Percentiles rank a stretch among this genome's conserved stretches.
Conservation (phyloP, 1,140 invertebrate genomes). For the Manduca sexta region DNA sequence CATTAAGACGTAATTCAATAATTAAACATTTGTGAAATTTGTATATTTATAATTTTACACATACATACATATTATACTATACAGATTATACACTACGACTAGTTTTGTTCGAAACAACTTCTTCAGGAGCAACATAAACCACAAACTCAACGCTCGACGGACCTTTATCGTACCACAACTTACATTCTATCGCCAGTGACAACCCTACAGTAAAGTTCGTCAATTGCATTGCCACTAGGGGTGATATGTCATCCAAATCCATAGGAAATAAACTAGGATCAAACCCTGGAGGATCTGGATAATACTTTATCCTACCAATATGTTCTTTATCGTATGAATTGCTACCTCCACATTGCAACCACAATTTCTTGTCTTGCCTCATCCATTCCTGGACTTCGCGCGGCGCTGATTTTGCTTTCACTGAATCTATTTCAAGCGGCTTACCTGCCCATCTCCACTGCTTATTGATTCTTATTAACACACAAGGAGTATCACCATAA, state of each 20-base stretch:
- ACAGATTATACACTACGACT: conserved; percentile 9
- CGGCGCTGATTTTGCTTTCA: conserved; percentile 24
- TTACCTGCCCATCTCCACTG: conserved; percentile 39
- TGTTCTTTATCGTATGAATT: conserved; percentile 54
- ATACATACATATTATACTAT: neutral
- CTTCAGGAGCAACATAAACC: conserved; percentile 40
- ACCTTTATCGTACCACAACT: conserved; percentile 45
- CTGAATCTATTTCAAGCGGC: conserved; percentile 27
- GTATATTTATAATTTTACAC: neutral
- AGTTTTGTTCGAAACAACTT: conserved; percentile 5
- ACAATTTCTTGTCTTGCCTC: conserved; percentile 37
- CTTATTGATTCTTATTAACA: conserved; percentile 55
- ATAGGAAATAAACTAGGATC: conserved; percentile 40
- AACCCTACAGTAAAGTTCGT: conserved; percentile 47
- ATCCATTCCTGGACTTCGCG: conserved; percentile 34
- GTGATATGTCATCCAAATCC: conserved; percentile 23
- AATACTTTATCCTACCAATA: conserved; percentile 45
- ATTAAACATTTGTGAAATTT: too few species aligned
- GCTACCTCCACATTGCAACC: conserved; percentile 45
- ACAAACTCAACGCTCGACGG: conserved; percentile 41
- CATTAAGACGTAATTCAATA: too few species aligned
- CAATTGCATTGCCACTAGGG: conserved; percentile 48
- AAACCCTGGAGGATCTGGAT: conserved; percentile 55
- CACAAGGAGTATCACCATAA: conserved; percentile 48
- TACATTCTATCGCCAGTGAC: conserved; percentile 49